phyloP scores from a whole-genome alignment of 2,888 invertebrate species.

The Philereme transversata region DNA sequence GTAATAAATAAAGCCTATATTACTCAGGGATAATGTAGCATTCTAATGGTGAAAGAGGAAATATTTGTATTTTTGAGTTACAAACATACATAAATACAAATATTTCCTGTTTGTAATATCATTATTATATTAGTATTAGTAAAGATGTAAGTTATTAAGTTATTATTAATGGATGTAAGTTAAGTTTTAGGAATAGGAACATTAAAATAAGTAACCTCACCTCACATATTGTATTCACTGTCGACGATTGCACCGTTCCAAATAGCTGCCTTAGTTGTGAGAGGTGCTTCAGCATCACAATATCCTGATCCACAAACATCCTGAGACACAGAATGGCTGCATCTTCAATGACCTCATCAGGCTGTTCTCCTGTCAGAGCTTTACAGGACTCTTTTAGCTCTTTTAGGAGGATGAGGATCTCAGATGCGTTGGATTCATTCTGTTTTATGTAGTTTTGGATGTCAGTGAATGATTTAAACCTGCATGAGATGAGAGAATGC shows the following conservation, averaged over 20 bases:
- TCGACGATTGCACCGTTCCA: slow-evolving; percentile 81
- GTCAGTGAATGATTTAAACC: slow-evolving; percentile 77
- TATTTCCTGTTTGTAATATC: too few species aligned
- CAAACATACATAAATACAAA: too few species aligned
- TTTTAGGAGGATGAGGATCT: slow-evolving; percentile 61
- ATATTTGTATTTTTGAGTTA: too few species aligned
- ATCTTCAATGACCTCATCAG: slow-evolving; percentile 85
- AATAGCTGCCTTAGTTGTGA: slow-evolving; percentile 84
- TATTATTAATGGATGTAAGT: too few species aligned
- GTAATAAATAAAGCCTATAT: too few species aligned
- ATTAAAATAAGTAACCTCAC: slow-evolving; percentile 52
- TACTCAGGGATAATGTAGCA: too few species aligned
- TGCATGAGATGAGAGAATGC: slow-evolving; percentile 43
- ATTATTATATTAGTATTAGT: too few species aligned
- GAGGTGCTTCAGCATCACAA: slow-evolving; percentile 84
- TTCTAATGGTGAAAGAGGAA: too few species aligned
- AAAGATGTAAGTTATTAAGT: too few species aligned
- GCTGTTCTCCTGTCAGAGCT: slow-evolving; percentile 81
- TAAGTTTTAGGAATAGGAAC: too few species aligned
- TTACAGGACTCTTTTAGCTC: slow-evolving; percentile 63
- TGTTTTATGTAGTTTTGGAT: slow-evolving; percentile 73
- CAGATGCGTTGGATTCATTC: slow-evolving; percentile 55
- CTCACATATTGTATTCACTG: slow-evolving; percentile 83
- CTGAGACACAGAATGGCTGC: slow-evolving; percentile 84
- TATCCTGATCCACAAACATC: slow-evolving; percentile 84